Conservation (phyloP, 2,797 vertebrate species). For the Pampus argenteus region DNA sequence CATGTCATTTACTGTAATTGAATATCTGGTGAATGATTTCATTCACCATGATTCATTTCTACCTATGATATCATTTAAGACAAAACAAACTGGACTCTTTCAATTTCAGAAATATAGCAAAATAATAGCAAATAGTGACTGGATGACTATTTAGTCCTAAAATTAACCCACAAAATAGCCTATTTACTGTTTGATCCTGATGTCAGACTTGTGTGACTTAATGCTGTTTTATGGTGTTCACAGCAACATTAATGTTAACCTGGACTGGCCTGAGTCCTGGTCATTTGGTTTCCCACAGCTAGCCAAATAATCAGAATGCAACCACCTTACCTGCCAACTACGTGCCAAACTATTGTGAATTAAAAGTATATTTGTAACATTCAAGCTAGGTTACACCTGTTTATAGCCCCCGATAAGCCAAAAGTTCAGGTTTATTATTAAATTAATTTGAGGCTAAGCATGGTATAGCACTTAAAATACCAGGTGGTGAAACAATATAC, state of each 20-base stretch:
- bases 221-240: background rate
- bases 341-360: background rate
- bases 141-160: background rate
- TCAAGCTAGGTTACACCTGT: no score
- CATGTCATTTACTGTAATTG: constrained; percentile 27
- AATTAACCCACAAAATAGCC: background rate
- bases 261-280: background rate
- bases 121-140: background rate
- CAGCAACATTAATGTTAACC: background rate
- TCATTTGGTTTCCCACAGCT: background rate
- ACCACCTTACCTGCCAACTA: background rate
- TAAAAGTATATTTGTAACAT: background rate
- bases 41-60: background rate
- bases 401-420: no score
- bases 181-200: background rate
- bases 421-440: no score
- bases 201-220: background rate
- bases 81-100: background rate
- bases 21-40: background rate
- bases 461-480: background rate
- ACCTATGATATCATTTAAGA: constrained; percentile 1
- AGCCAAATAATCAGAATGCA: background rate
- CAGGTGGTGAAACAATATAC: background rate
- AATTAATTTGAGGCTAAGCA: background rate
- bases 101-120: no score